A percentile compares a stretch with the other conserved stretches of the same genome.
Conservation (phyloP, 2,797 vertebrate species). For the Euphonia xanthogaster region DNA sequence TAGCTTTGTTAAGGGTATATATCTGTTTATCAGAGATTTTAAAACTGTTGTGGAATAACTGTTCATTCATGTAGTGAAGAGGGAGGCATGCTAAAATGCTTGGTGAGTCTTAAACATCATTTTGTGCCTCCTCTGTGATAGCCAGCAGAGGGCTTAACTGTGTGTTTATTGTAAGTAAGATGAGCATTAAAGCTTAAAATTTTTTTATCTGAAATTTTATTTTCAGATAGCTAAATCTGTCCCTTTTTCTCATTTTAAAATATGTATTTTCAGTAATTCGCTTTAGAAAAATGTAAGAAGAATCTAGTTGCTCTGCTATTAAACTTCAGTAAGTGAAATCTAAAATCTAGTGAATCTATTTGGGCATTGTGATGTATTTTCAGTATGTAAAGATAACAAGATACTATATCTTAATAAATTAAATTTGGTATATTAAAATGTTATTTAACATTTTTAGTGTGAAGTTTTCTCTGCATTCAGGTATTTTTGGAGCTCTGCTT, state of each 20-base stretch:
- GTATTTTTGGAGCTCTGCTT: not conserved
- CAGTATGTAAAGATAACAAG: not conserved
- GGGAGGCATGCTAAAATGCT: not conserved
- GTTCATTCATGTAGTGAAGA: not conserved
- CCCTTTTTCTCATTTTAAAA: not conserved
- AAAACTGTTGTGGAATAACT: not conserved
- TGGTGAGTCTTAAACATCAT: not conserved
- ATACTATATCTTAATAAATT: not conserved
- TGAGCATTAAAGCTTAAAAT: not conserved
- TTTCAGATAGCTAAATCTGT: not conserved
- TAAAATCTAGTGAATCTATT: not conserved
- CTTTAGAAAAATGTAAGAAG: not conserved
- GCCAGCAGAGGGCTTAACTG: constrained; percentile 62
- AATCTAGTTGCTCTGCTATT: not conserved
- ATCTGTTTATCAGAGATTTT: not conserved
- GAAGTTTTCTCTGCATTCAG: not conserved
- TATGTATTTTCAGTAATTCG: not conserved
- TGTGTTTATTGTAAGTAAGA: not conserved
- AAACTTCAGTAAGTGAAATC: not conserved
- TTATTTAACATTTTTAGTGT: not conserved
- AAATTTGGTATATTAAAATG: not conserved
- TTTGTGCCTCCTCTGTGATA: not conserved
- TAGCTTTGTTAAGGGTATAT: not conserved
- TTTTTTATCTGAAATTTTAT: not conserved
- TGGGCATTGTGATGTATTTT: not conserved